Conservation (phyloP, 1,140 invertebrate genomes). For the Anadara kagoshimensis region DNA sequence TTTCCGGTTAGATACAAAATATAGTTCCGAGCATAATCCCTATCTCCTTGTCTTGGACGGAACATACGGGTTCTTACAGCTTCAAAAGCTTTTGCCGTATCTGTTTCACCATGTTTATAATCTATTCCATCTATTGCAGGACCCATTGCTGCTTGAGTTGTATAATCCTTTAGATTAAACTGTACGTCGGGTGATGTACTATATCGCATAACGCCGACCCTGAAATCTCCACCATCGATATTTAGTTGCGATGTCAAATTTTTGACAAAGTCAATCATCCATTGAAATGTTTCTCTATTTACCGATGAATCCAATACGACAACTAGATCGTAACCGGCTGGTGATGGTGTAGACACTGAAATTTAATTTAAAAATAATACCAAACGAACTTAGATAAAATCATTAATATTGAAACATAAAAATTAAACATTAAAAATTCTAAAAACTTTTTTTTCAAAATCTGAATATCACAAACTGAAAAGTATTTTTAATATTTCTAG, state of each 20-base stretch:
- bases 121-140: conserved; percentile 32
- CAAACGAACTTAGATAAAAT: not conserved
- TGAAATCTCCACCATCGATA: conserved; percentile 39
- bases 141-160: conserved; percentile 14
- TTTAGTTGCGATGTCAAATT: conserved; percentile 40
- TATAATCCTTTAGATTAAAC: conserved; percentile 45
- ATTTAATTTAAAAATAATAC: too few species aligned
- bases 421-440: too few species aligned
- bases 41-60: conserved; percentile 34
- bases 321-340: conserved; percentile 58
- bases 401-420: too few species aligned
- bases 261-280: conserved; percentile 50
- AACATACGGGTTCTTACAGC: conserved; percentile 40
- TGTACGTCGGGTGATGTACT: conserved; percentile 39
- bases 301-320: conserved; percentile 62
- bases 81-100: conserved; percentile 39
- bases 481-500: too few species aligned
- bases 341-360: conserved; percentile 16
- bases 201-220: conserved; percentile 49
- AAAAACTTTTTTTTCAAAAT: too few species aligned
- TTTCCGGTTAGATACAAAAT: conserved; percentile 60
- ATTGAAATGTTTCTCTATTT: conserved; percentile 42
- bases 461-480: too few species aligned
- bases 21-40: conserved; percentile 53
- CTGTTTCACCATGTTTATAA: conserved; percentile 38